Evolutionary conservation across 2,113 vertebrate species (phyloP).

Genomic region (Carassius auratus): DNA sequence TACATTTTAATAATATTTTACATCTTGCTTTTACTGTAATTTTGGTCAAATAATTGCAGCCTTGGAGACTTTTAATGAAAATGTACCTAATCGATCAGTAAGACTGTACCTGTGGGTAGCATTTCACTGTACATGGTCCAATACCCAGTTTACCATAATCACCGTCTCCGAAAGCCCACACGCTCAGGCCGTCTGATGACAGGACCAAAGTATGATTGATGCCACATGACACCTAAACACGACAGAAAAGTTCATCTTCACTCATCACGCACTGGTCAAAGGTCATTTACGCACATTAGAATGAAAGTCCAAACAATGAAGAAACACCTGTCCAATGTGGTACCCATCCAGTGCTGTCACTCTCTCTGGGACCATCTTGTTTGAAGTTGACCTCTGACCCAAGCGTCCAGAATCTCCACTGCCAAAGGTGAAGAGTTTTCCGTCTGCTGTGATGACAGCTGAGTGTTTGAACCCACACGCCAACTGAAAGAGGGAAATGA

Average conservation of each 20-base stretch:
- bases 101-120: conserved; percentile 77
- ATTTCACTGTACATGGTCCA: conserved; percentile 79
- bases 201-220: conserved; percentile 81
- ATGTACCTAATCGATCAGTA: neutral
- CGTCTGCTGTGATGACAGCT: conserved; percentile 78
- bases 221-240: conserved; percentile 78
- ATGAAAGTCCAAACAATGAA: neutral
- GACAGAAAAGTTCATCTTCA: neutral
- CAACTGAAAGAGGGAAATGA: conserved; percentile 63
- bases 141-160: conserved; percentile 82
- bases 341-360: conserved; percentile 78
- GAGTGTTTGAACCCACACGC: conserved; percentile 82
- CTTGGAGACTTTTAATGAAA: neutral
- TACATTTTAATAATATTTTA: neutral
- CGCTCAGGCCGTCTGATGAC: conserved; percentile 77
- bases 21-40: neutral
- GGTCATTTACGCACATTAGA: neutral
- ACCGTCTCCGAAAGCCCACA: conserved; percentile 83
- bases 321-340: conserved; percentile 73
- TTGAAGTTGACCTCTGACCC: conserved; percentile 80
- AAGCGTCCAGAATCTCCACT: conserved; percentile 81
- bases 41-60: neutral
- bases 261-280: neutral
- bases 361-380: conserved; percentile 81
- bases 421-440: conserved; percentile 82